Evolutionary conservation across 2,797 vertebrate species (phyloP).

Genomic region (Chaetophractus vellerosus): DNA sequence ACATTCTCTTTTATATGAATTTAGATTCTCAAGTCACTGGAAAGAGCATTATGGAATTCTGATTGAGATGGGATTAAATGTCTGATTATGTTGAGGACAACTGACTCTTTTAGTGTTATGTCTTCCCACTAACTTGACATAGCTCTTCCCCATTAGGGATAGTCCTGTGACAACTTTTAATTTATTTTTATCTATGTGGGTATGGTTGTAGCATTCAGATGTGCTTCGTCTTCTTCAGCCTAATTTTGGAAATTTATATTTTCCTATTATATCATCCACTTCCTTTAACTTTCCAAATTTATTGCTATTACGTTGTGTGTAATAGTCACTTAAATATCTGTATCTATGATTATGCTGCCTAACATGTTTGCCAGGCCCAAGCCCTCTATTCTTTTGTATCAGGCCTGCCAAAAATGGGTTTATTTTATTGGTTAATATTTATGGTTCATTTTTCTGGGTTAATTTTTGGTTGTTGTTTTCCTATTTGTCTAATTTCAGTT

Average conservation of each 20-base stretch:
- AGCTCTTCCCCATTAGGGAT: neutral
- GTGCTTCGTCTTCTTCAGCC: neutral
- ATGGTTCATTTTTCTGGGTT: neutral
- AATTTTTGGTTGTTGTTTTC: neutral
- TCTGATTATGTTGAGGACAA: constrained; percentile 51
- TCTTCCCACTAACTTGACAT: neutral
- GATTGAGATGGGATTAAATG: constrained; percentile 50
- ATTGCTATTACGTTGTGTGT: neutral
- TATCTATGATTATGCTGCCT: neutral
- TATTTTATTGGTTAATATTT: neutral
- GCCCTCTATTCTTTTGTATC: neutral
- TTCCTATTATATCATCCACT: neutral
- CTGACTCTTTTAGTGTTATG: constrained; percentile 46
- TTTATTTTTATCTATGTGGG: neutral
- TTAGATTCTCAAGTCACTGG: constrained; percentile 21
- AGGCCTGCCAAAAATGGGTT: neutral
- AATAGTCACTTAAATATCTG: neutral
- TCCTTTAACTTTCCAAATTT: constrained; percentile 9
- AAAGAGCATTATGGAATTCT: constrained; percentile 56
- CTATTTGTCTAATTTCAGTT: neutral
- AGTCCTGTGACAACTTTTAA: neutral
- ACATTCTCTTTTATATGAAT: constrained; percentile 5
- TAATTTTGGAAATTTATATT: neutral
- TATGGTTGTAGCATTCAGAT: neutral
- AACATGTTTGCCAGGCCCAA: neutral